Base-by-base conservation (phyloP, 2,797 vertebrate species). In the Paramormyrops hopkinsi region DNA sequence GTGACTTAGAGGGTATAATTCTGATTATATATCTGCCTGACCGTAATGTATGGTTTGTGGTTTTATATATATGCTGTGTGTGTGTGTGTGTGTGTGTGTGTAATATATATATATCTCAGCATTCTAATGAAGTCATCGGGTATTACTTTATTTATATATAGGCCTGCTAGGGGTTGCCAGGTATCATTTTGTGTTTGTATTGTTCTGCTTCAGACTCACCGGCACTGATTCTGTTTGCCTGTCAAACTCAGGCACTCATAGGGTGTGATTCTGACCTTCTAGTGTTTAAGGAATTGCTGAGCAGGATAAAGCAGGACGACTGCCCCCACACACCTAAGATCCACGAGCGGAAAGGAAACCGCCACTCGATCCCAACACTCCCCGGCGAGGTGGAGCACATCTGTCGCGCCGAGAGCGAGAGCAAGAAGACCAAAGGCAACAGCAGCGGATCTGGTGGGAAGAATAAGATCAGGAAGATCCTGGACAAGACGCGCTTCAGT, bases 281-380 rank as follows among this genome's bases (percentile, higher is more conserved):
- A 99, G 98, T 99, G 59, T 99, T 99, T 92, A 99, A 99, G 93
- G 98, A 99, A 91, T 96, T 99, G 90, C 97, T 99, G 46, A 97
- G 94, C 96, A 96, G 97, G 89, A 95, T 98, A 56, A 91, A 95
- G 33, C 97, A 95, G 88, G 97, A 97, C 4, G 97, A 97, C 8
- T 94, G 96, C 54, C 97, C 97, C 48, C 98, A 99, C 93, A 97
- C 98, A 91, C 98, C 98, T 3, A 99, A 98, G 95, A 99, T 98
- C 92, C 97, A 98, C 89, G 98, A 99, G 92, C 98, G 98, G 93
- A 99, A 98, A 90, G 97, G 95, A 93, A 99, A 98, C 92, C 98
- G 98, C 86, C 97, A 98, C 41, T 99, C 98, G 88, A 98, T 99
- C 92, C 96, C 97, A 0, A 97, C 99, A 93, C 96, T 99, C 88